Percentiles rank a stretch among this genome's conserved stretches.
Conservation (phyloP, 2,113 vertebrate genomes). For the Actenoides hombroni region DNA sequence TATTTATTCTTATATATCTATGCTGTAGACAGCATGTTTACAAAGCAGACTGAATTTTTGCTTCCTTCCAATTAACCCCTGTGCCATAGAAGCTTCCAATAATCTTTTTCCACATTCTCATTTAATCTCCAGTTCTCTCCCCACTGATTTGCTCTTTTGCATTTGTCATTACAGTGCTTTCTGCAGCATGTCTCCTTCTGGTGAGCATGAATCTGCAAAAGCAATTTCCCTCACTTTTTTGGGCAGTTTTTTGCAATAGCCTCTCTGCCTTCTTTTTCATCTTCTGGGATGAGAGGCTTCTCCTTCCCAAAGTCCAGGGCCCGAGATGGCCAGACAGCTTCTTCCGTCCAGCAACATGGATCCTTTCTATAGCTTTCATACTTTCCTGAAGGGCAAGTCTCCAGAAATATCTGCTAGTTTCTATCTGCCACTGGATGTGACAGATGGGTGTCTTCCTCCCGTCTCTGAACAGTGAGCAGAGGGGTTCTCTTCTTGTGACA, state of each 20-base stretch:
- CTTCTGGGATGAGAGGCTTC: neutral
- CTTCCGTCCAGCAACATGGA: neutral
- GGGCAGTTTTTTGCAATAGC: neutral
- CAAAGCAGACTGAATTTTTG: neutral
- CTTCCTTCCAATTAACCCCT: neutral
- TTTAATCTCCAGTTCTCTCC: neutral
- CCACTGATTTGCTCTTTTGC: neutral
- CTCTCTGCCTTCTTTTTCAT: neutral
- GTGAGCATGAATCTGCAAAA: neutral
- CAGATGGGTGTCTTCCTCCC: neutral
- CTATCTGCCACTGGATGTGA: neutral
- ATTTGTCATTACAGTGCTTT: neutral
- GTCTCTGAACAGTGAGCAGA: neutral
- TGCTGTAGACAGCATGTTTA: neutral
- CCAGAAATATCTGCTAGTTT: neutral
- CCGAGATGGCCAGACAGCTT: neutral
- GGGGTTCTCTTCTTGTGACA: neutral
- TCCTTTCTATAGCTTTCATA: neutral
- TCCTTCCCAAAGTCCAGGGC: neutral
- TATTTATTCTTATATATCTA: neutral
- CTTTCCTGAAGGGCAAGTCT: neutral
- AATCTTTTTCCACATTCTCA: neutral
- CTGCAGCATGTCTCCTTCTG: neutral
- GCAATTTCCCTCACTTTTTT: neutral
- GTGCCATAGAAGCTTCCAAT: neutral